phyloP scores from a whole-genome alignment of 1,140 invertebrate genomes.

The Nilaparvata lugens region DNA sequence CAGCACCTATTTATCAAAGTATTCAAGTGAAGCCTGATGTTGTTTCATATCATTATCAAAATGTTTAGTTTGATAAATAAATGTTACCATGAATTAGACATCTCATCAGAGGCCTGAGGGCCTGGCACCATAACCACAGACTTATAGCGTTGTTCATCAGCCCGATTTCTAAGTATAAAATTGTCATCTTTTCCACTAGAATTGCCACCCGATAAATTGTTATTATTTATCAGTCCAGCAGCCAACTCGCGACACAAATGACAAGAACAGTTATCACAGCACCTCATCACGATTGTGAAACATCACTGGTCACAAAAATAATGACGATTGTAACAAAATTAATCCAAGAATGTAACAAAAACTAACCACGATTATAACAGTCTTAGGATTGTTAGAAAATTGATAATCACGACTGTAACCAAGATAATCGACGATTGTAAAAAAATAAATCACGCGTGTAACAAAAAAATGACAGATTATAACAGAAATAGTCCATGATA shows the following conservation, averaged over 20 bases:
- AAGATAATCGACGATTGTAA: no score
- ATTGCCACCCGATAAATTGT: slow-evolving; percentile 25
- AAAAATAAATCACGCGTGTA: no score
- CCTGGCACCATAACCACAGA: slow-evolving; percentile 22
- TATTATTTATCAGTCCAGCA: slow-evolving; percentile 36
- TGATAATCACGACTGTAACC: no score
- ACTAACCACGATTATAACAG: not conserved
- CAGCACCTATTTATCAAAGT: no score
- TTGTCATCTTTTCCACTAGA: slow-evolving; percentile 26
- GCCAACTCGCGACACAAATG: slow-evolving; percentile 47
- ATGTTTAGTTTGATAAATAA: no score
- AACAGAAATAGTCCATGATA: no score
- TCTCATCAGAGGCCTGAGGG: slow-evolving; percentile 6
- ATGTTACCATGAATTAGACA: not conserved
- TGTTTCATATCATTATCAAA: no score
- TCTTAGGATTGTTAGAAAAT: no score
- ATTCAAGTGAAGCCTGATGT: no score
- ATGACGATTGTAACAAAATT: slow-evolving; percentile 22
- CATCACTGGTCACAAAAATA: slow-evolving; percentile 7
- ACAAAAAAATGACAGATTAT: no score
- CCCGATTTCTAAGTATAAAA: slow-evolving; percentile 47
- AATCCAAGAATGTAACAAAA: slow-evolving; percentile 22
- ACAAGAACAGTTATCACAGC: slow-evolving; percentile 45
- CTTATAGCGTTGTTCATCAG: slow-evolving; percentile 31
- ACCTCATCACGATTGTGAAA: slow-evolving; percentile 34